Conservation (phyloP, 2,797 vertebrate genomes). For the Mormyrus hasselquistii region DNA sequence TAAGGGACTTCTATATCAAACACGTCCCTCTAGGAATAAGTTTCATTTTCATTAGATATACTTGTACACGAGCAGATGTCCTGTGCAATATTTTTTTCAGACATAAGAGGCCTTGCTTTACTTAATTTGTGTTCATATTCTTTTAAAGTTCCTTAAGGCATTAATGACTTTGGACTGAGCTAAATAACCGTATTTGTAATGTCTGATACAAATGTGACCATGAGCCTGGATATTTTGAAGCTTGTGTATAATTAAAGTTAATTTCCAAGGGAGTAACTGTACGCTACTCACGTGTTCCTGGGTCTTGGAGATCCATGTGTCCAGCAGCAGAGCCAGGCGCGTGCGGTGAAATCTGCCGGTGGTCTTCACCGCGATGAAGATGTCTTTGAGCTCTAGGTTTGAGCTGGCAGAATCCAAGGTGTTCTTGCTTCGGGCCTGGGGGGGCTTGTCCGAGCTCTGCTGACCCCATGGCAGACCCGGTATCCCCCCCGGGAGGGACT, state of each 20-base stretch:
- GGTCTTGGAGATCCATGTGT: conserved; percentile 82
- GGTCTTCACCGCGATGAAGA: conserved; percentile 83
- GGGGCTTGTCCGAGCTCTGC: not conserved
- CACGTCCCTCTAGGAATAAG: not conserved
- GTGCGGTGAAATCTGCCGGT: conserved; percentile 75
- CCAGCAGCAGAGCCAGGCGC: conserved; percentile 74
- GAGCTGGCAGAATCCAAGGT: not conserved
- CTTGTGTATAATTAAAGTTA: not conserved
- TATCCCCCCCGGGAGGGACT: not conserved
- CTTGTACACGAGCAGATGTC: not conserved
- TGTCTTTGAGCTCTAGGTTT: conserved; percentile 51
- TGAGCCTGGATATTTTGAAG: not conserved
- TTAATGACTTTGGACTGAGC: not conserved
- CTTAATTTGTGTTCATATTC: not conserved
- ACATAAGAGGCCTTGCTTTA: not conserved
- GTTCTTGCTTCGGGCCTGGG: not conserved
- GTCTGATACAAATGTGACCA: not conserved
- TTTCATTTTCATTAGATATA: not conserved
- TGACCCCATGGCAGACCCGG: not conserved
- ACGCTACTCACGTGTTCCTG: conserved; percentile 70
- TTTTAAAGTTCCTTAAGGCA: not conserved
- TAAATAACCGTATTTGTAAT: not conserved
- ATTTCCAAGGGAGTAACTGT: not conserved
- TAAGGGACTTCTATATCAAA: not conserved
- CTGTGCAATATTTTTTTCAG: not conserved